Percentiles rank a stretch among this genome's conserved stretches.
These are phyloP conservation scores for Cryptoprocta ferox DNA, from an alignment of 2,797 vertebrate species.

Conservation along the genomic window DNA sequence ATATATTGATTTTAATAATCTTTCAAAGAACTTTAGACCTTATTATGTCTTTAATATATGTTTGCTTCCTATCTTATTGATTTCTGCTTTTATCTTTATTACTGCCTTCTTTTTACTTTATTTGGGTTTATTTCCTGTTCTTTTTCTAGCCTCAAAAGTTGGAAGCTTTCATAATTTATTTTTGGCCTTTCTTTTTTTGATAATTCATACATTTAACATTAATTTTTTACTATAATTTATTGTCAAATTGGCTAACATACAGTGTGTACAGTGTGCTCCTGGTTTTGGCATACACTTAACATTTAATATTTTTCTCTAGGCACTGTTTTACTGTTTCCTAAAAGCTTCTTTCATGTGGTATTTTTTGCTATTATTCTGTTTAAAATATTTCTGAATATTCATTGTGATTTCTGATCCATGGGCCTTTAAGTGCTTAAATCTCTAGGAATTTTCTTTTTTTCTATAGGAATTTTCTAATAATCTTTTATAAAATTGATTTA, in stretches of 20 bases:
- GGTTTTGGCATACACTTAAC: not conserved
- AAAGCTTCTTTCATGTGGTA: not conserved
- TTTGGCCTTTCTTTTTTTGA: not conserved
- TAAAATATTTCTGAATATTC: not conserved
- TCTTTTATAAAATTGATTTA: not conserved
- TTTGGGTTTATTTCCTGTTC: not conserved
- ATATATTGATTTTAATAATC: constrained; percentile 5
- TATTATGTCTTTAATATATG: not conserved
- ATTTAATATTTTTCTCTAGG: not conserved
- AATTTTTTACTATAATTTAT: too few relatives aligned
- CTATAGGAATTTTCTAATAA: not conserved
- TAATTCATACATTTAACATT: not conserved
- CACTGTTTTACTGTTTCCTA: not conserved
- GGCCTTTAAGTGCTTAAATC: not conserved
- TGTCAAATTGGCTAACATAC: too few relatives aligned
- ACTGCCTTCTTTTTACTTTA: not conserved
- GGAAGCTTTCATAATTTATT: not conserved
- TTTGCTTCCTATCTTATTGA: not conserved
- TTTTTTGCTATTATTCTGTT: not conserved
- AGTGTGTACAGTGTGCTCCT: too few relatives aligned
- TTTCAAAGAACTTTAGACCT: not conserved
- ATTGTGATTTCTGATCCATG: not conserved
- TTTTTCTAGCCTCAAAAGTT: not conserved
- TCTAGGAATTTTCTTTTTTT: not conserved
- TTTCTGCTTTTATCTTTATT: not conserved